A percentile compares a stretch with the other conserved stretches of the same genome.
phyloP scores from a whole-genome alignment of 2,113 vertebrate species.

The Sprattus sprattus region DNA sequence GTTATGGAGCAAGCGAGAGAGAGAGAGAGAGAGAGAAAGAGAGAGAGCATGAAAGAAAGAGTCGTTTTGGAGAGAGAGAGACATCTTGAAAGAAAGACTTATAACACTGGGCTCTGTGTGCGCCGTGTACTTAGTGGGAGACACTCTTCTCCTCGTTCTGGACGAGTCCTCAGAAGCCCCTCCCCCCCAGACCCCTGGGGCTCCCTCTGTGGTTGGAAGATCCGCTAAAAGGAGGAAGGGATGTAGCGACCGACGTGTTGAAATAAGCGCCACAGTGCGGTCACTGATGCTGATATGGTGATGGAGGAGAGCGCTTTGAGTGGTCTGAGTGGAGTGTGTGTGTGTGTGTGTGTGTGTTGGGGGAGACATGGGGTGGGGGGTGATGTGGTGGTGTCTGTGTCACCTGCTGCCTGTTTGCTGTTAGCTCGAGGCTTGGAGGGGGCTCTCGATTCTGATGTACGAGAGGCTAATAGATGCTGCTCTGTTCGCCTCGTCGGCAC shows the following conservation, averaged over 20 bases:
- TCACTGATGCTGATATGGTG: background rate
- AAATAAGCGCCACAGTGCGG: background rate
- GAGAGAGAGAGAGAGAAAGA: too few species aligned
- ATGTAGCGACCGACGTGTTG: background rate
- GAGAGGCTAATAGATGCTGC: background rate
- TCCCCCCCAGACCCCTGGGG: background rate
- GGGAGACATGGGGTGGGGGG: conserved; percentile 7
- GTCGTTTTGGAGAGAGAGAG: too few species aligned
- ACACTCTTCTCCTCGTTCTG: too few species aligned
- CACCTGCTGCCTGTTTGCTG: background rate
- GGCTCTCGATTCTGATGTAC: background rate
- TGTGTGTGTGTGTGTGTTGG: background rate
- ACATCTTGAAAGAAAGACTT: too few species aligned
- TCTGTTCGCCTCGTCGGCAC: background rate
- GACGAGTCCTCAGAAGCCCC: too few species aligned
- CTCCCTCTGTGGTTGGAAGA: background rate
- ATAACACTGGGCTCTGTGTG: background rate
- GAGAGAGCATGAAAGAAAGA: too few species aligned
- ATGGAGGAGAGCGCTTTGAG: background rate
- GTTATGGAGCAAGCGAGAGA: too few species aligned
- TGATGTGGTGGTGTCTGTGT: background rate
- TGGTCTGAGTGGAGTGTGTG: background rate
- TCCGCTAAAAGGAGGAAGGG: background rate
- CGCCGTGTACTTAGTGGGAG: background rate
- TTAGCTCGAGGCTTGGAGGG: background rate